Base-by-base conservation (phyloP, 2,888 invertebrate species). In the Geotrupes spiniger region DNA sequence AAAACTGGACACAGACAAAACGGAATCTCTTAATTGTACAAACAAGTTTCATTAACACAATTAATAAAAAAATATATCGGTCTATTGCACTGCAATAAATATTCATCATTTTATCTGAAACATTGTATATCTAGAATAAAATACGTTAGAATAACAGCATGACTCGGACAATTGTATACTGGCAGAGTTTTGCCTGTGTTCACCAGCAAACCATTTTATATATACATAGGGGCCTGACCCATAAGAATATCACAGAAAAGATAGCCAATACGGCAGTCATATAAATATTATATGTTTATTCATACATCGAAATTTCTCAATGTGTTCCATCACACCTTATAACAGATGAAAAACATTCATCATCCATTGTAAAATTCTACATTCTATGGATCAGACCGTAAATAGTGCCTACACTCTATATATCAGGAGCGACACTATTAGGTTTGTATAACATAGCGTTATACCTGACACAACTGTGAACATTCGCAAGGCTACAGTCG, bases 171-270 rank as follows among this genome's bases (percentile, higher is more conserved):
- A 15, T 10, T 15, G 16, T 33, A 33, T 43, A 25, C 15, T 29
- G 46, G 36, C 46, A 44, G 21, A 3, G 53, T 54, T 54, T 54
- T 54, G 54, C 47, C 54, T 54, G 54, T 46, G 52, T 43, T 43
- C 42, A 21, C 46, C 49, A 51, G 46, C 37, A 46, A 46, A 46
- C 46, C 40, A 49, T 45, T 48, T 42, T 42, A 48, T 26, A 42
- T 48, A 25, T 43, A 48, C 39, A 47, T 27, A 33, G 61, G 62
- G 70, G 71, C 72, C 73, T 73, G 73, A 72, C 70, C 73, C 72
- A 73, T 71, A 58, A 73, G 73, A 73, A 73, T 73, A 73, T 73
- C 73, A 73, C 73, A 73, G 73, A 63, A 36, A 66, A 68, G 63
- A 59, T 53, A 56, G 51, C 63, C 66, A 60, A 54, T 61, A 59